Conservation (phyloP, 2,797 vertebrate species). For the Linurgus olivaceus region DNA sequence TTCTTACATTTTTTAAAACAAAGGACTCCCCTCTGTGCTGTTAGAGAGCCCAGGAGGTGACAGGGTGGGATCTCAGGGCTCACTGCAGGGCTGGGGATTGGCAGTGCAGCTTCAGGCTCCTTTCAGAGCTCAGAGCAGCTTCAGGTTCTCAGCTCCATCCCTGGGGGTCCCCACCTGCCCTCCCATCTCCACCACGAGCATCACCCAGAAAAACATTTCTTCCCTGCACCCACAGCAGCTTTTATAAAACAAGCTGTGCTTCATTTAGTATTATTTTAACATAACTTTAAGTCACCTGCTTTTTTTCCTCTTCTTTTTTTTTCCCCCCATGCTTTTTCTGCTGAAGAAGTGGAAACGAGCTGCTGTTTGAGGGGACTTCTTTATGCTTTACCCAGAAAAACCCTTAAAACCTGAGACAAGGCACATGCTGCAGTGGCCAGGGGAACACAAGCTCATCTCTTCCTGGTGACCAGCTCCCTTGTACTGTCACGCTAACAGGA, state of each 20-base stretch:
- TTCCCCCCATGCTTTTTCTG: neutral
- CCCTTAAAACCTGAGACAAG: neutral
- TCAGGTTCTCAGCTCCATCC: neutral
- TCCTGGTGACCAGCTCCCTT: neutral
- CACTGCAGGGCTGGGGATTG: neutral
- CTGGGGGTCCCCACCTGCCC: neutral
- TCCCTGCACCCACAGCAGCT: neutral
- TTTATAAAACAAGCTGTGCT: neutral
- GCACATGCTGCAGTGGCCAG: neutral
- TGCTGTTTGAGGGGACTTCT: neutral
- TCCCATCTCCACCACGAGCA: neutral
- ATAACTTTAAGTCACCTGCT: neutral
- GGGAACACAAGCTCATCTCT: neutral
- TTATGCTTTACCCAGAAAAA: conserved; percentile 13
- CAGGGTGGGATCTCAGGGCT: neutral
- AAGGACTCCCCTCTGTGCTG: rapidly evolving
- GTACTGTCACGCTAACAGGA: neutral
- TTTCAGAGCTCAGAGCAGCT: no score
- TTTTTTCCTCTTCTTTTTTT: neutral
- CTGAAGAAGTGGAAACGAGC: neutral
- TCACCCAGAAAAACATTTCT: neutral
- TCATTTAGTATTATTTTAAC: neutral
- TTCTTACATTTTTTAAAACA: neutral
- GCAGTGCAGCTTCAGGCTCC: neutral
- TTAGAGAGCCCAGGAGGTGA: neutral